Conservation (phyloP, 2,113 vertebrate species). For the Aptenodytes forsteri region DNA sequence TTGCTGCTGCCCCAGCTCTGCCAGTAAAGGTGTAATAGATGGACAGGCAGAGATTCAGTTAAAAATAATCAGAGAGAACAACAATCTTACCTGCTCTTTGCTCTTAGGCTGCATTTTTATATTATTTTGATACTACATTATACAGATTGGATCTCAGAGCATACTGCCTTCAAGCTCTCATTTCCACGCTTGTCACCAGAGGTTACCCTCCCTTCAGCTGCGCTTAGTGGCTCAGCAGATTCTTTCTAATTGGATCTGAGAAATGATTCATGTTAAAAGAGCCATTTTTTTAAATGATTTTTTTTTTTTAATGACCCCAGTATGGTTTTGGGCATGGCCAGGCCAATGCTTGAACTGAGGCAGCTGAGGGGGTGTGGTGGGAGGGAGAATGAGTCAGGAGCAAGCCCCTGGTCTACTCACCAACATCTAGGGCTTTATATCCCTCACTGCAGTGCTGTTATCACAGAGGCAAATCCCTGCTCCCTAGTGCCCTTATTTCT, state of each 20-base stretch:
- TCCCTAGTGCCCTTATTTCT: not conserved
- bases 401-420: not conserved
- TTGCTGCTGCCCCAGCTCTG: not conserved
- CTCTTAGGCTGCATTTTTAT: not conserved
- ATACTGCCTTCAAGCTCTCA: not conserved
- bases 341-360: not conserved
- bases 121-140: not conserved
- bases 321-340: not conserved
- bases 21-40: not conserved
- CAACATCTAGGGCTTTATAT: not conserved
- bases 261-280: not conserved
- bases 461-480: not conserved
- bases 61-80: not conserved
- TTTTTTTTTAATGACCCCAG: not conserved
- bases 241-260: not conserved
- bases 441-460: not conserved
- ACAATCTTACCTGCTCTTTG: slow-evolving; percentile 1
- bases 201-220: not conserved
- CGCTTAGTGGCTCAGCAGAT: not conserved
- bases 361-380: not conserved
- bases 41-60: not conserved
- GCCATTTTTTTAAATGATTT: not conserved
- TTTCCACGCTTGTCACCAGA: slow-evolving; percentile 3
- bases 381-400: not conserved
- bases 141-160: not conserved